Conservation (phyloP, 2,113 vertebrate genomes). For the Progne subis region DNA sequence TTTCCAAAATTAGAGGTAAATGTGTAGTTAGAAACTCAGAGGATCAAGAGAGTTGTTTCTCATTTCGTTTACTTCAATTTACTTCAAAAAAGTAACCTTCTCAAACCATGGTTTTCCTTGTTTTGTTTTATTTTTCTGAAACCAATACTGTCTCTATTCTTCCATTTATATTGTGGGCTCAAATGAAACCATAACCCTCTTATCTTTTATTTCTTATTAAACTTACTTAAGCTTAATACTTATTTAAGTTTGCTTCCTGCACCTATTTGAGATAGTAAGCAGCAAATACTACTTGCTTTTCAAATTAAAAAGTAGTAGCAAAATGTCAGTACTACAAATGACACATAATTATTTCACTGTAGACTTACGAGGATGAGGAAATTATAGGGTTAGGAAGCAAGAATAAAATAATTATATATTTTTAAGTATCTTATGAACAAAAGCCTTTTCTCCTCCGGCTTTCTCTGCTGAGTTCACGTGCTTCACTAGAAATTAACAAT, state of each 20-base stretch:
- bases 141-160: not conserved
- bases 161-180: not conserved
- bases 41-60: not conserved
- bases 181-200: not conserved
- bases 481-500: not conserved
- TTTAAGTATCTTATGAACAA: constrained; percentile 21
- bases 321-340: constrained; percentile 20
- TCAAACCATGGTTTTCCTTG: not conserved
- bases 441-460: not conserved
- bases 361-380: not conserved
- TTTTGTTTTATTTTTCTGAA: not conserved
- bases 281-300: not conserved
- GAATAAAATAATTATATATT: constrained; percentile 11
- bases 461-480: not conserved
- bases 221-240: not conserved
- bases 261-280: not conserved
- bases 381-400: constrained; percentile 3
- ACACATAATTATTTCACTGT: constrained; percentile 15
- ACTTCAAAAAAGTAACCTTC: not conserved
- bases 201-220: not conserved
- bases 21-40: not conserved
- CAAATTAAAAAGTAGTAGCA: not conserved
- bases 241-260: not conserved
- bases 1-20: not conserved
- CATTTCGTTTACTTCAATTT: not conserved